These are phyloP conservation scores for Drosophila paracracens DNA, from an alignment of 2,888 invertebrate genomes.

Conservation along the genomic window DNA sequence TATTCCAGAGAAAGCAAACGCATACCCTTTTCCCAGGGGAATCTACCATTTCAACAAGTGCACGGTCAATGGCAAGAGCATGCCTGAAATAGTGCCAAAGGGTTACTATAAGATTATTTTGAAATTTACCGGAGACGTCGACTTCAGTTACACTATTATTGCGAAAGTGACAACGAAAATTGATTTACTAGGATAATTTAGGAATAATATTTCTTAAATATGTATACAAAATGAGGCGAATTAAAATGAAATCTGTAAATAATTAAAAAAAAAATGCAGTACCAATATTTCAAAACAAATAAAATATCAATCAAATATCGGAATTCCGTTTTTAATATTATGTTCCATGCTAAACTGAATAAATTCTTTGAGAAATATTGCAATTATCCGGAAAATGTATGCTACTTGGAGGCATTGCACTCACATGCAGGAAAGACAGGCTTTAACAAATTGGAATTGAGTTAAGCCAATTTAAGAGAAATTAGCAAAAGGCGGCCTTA, in stretches of 20 bases:
- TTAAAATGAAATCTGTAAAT: neutral
- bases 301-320: neutral
- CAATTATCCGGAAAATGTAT: neutral
- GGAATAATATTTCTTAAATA: neutral
- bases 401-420: neutral
- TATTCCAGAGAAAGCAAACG: conserved; percentile 5
- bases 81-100: conserved; percentile 52
- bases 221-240: neutral
- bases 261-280: neutral
- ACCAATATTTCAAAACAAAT: neutral
- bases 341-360: neutral
- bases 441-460: neutral
- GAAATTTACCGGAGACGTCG: conserved; percentile 19
- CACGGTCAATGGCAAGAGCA: conserved; percentile 19
- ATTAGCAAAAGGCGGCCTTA: too few species aligned
- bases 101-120: conserved; percentile 54
- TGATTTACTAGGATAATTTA: conserved; percentile 8
- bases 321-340: neutral
- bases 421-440: neutral
- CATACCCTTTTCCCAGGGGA: conserved; percentile 1
- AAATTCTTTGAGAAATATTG: neutral
- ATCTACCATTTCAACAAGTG: conserved; percentile 29
- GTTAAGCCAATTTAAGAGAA: neutral
- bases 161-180: conserved; percentile 12
- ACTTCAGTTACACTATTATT: conserved; percentile 28